Conservation (phyloP, 2,797 vertebrate genomes). For the Siniperca scherzeri region DNA sequence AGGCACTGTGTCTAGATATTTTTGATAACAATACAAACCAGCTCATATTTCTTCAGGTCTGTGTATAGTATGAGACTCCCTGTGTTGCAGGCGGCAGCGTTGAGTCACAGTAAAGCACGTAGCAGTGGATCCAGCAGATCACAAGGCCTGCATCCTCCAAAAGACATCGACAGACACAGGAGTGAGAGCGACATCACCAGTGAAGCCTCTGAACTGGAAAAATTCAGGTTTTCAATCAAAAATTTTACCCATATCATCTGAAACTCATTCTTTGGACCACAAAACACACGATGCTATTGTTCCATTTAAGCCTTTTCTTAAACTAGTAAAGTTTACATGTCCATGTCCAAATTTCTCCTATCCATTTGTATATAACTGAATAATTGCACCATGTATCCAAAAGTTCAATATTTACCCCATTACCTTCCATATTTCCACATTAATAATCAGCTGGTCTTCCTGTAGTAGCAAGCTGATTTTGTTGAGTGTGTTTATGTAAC, state of each 20-base stretch:
- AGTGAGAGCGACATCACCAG: conserved; percentile 75
- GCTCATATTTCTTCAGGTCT: conserved; percentile 55
- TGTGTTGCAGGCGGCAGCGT: conserved; percentile 81
- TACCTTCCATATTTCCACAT: not conserved
- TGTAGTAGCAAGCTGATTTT: not conserved
- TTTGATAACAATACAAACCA: conserved; percentile 42
- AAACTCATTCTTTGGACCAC: not conserved
- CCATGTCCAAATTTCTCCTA: not conserved
- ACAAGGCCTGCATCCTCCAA: conserved; percentile 67
- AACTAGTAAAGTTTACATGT: not conserved
- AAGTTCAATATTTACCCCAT: not conserved
- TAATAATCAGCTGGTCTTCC: not conserved
- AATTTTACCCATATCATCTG: not conserved
- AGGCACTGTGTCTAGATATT: conserved; percentile 47
- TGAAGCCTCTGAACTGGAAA: conserved; percentile 91
- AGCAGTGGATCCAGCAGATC: conserved; percentile 74
- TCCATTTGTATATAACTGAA: not conserved
- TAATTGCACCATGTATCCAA: not conserved
- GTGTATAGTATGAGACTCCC: conserved; percentile 21
- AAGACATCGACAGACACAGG: conserved; percentile 63
- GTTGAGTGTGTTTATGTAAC: not conserved
- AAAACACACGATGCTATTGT: not conserved
- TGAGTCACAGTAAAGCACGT: conserved; percentile 77
- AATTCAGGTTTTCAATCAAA: conserved; percentile 86
- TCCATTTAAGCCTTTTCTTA: not conserved